Conservation (phyloP, 2,888 invertebrate species). For the Drosophila cracens region DNA sequence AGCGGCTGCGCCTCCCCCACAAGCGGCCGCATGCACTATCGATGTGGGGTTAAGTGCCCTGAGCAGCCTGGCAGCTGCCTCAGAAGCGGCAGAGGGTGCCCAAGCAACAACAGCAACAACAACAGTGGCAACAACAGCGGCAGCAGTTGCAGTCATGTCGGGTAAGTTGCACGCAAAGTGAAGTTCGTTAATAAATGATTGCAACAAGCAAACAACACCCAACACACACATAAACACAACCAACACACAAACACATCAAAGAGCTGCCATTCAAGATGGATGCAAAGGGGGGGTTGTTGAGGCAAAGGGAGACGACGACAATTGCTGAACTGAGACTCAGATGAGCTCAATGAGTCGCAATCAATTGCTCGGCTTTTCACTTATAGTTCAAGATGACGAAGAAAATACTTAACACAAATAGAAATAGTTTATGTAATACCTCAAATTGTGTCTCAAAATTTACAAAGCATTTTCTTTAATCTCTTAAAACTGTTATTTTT, state of each 20-base stretch:
- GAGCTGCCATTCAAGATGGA: slow-evolving; percentile 72
- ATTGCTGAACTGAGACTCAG: slow-evolving; percentile 23
- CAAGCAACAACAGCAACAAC: slow-evolving; percentile 27
- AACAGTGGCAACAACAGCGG: slow-evolving; percentile 40
- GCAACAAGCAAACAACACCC: slow-evolving; percentile 7
- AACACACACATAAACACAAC: background rate
- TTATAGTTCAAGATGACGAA: slow-evolving; percentile 9
- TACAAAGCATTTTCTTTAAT: background rate
- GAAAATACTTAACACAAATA: slow-evolving; percentile 12
- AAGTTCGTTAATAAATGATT: slow-evolving; percentile 36
- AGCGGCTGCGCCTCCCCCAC: slow-evolving; percentile 12
- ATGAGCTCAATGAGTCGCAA: slow-evolving; percentile 50
- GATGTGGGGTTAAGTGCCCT: slow-evolving; percentile 50
- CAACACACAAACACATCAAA: slow-evolving; percentile 22
- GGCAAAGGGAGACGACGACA: background rate
- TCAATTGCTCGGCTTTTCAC: slow-evolving; percentile 50
- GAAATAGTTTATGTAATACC: background rate
- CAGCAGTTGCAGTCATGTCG: slow-evolving; percentile 67
- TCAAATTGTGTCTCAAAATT: background rate
- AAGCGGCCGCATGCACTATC: slow-evolving; percentile 18
- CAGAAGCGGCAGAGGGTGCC: slow-evolving; percentile 7
- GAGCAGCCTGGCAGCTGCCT: slow-evolving; percentile 28
- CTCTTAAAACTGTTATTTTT: background rate
- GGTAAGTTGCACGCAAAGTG: slow-evolving; percentile 67
- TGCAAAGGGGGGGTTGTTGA: slow-evolving; percentile 3